Percentiles rank a stretch among this genome's conserved stretches.
Evolutionary conservation across 1,140 invertebrate species (phyloP).

Genomic region (Saccostrea cuccullata): DNA sequence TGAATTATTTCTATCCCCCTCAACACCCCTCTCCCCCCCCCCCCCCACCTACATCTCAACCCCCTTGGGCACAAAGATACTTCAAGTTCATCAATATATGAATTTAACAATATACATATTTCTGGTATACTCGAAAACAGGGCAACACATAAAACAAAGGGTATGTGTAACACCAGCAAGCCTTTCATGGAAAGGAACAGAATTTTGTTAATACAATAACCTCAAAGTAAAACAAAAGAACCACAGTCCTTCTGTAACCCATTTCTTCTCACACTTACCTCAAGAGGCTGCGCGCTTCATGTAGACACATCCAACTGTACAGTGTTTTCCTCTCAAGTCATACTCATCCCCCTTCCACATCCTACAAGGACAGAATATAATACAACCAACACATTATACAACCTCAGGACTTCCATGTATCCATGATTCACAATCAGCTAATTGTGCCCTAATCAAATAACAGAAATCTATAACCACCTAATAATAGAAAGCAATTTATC

Average conservation of each 20-base stretch:
- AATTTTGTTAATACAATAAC: no score
- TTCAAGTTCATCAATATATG: no score
- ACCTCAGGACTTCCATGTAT: neutral
- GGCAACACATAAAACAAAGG: no score
- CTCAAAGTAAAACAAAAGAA: no score
- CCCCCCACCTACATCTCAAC: no score
- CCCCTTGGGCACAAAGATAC: no score
- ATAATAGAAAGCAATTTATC: conserved; percentile 29
- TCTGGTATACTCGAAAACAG: no score
- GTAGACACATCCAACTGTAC: neutral
- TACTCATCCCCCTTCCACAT: neutral
- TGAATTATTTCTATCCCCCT: no score
- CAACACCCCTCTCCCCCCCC: no score
- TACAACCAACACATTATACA: neutral
- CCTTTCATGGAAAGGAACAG: no score
- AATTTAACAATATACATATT: no score
- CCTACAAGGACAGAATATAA: neutral
- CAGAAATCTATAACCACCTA: conserved; percentile 25
- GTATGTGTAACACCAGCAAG: no score
- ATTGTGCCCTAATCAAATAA: conserved; percentile 37
- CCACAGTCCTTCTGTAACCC: neutral
- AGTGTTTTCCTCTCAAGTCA: neutral
- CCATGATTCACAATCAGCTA: conserved; percentile 30
- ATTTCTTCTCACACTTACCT: neutral
- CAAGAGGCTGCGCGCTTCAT: neutral